Percentiles rank a stretch among this genome's conserved stretches.
These are phyloP conservation scores for Struthidea cinerea DNA, from an alignment of 2,113 vertebrate genomes.

Conservation along the genomic window DNA sequence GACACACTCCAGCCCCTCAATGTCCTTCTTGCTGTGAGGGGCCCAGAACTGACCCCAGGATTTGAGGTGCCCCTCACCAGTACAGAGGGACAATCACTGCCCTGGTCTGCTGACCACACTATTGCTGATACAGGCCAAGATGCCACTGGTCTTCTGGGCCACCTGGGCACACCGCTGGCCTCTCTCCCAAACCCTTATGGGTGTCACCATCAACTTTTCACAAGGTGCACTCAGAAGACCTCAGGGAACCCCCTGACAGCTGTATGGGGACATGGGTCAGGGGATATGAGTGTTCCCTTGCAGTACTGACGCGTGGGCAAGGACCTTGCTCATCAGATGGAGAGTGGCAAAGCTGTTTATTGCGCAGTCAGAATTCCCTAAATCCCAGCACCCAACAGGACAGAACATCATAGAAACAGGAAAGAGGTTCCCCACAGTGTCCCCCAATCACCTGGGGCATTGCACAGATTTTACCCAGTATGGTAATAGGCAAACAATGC, in stretches of 20 bases:
- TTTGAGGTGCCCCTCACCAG: background rate
- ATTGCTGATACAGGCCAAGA: background rate
- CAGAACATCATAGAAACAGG: too few relatives aligned
- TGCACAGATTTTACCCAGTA: too few relatives aligned
- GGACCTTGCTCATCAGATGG: too few relatives aligned
- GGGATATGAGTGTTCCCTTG: background rate
- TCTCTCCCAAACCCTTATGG: background rate
- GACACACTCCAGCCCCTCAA: background rate
- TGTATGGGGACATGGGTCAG: fast-evolving
- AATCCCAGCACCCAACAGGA: too few relatives aligned
- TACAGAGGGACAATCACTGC: background rate
- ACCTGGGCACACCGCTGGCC: background rate
- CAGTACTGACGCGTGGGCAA: too few relatives aligned
- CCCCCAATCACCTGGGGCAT: too few relatives aligned
- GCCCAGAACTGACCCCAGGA: background rate
- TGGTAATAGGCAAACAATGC: too few relatives aligned
- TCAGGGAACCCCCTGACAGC: background rate
- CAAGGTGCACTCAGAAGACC: background rate
- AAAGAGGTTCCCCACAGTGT: too few relatives aligned
- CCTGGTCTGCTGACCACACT: background rate
- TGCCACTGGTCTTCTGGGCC: background rate
- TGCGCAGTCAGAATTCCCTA: too few relatives aligned
- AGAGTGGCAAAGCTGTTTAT: too few relatives aligned
- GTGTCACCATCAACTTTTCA: background rate
- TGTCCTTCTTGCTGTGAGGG: background rate